Evolutionary conservation across 2,113 vertebrate genomes (phyloP).

Genomic region (Toxostoma redivivum): DNA sequence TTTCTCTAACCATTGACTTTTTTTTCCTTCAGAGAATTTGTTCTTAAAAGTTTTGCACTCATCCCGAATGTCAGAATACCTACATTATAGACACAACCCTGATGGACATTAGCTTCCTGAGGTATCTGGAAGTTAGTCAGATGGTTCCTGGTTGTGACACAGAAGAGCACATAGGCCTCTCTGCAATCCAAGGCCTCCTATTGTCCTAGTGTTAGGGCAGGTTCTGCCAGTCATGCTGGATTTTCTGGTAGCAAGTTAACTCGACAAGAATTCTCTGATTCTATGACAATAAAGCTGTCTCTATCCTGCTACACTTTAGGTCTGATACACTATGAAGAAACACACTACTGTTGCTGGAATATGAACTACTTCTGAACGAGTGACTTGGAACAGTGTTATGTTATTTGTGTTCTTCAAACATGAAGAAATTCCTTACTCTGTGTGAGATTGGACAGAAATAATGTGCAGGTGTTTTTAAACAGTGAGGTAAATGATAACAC

Average conservation of each 20-base stretch:
- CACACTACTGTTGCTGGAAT: neutral
- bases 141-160: neutral
- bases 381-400: neutral
- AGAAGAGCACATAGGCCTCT: neutral
- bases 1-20: neutral
- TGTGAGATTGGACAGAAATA: neutral
- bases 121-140: neutral
- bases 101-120: neutral
- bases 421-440: fast-evolving
- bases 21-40: neutral
- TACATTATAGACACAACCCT: neutral
- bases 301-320: neutral
- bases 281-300: neutral
- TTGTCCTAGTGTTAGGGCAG: neutral
- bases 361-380: neutral
- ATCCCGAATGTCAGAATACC: neutral
- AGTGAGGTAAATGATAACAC: neutral
- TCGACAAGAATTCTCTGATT: neutral
- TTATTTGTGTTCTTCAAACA: neutral
- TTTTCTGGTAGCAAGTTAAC: neutral
- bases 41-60: neutral
- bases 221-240: neutral
- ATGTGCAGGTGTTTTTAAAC: neutral
- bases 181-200: neutral
- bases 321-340: neutral